Conservation (phyloP, 2,888 invertebrate species). For the Cataglyphis albicans region DNA sequence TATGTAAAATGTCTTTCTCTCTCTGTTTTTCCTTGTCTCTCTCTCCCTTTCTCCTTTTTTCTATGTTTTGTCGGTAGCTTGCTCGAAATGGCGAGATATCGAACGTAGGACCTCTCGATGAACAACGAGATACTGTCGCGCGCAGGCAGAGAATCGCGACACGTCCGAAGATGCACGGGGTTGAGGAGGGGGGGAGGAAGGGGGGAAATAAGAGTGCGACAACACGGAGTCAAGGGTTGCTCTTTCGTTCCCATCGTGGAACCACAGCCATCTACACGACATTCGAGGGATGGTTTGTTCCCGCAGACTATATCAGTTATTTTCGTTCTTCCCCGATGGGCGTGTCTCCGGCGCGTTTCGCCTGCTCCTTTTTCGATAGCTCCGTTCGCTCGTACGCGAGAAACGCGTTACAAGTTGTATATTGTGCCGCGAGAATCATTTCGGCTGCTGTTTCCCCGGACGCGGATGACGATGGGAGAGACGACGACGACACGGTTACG, state of each 20-base stretch:
- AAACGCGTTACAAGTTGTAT: conserved; percentile 27
- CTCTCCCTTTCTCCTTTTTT: neutral
- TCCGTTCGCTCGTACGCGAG: conserved; percentile 8
- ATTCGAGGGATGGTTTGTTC: conserved; percentile 44
- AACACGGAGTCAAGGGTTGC: conserved; percentile 28
- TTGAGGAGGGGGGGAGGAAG: too few species aligned
- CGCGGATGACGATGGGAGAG: conserved; percentile 43
- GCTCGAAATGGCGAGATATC: conserved; percentile 28
- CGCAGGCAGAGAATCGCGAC: conserved; percentile 45
- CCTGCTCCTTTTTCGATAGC: conserved; percentile 30
- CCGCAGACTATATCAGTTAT: conserved; percentile 52
- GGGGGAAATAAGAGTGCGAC: conserved; percentile 36
- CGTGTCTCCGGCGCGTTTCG: conserved; percentile 27
- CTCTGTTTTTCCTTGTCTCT: neutral
- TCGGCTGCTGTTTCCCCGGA: conserved; percentile 14
- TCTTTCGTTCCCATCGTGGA: conserved; percentile 41
- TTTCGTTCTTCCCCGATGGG: conserved; percentile 43
- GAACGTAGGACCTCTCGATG: conserved; percentile 34
- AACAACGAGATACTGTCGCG: conserved; percentile 47
- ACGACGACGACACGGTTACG: neutral
- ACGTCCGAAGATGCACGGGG: conserved; percentile 41
- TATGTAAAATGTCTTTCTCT: neutral
- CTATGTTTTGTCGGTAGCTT: neutral
- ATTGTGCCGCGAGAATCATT: conserved; percentile 40
- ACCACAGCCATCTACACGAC: conserved; percentile 30